phyloP scores from a whole-genome alignment of 1,140 invertebrate species.

The Drosophila ficusphila region DNA sequence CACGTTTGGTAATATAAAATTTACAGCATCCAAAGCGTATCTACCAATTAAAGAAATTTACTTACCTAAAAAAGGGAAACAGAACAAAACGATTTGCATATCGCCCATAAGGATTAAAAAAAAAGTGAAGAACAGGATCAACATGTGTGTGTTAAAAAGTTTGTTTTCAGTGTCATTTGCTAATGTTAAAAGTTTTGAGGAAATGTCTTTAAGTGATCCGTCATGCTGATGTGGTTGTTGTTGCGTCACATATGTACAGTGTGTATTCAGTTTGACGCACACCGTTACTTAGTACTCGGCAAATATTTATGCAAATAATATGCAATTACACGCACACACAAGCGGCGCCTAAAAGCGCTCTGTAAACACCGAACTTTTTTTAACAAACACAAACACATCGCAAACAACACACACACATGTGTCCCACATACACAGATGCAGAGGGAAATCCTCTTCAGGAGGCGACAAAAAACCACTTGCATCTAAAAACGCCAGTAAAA shows the following conservation, averaged over 20 bases:
- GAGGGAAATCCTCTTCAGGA: slow-evolving; percentile 29
- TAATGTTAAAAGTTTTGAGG: slow-evolving; percentile 57
- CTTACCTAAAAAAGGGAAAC: too few species aligned
- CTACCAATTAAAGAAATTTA: too few species aligned
- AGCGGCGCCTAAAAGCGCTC: slow-evolving; percentile 64
- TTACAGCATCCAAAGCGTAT: too few species aligned
- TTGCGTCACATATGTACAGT: slow-evolving; percentile 4
- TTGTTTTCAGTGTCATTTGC: slow-evolving; percentile 14
- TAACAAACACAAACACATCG: slow-evolving; percentile 43
- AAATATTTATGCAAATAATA: slow-evolving; percentile 82
- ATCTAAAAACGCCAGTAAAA: slow-evolving; percentile 40
- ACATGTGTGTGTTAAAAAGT: slow-evolving; percentile 28
- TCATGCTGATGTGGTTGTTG: slow-evolving; percentile 5
- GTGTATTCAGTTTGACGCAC: slow-evolving; percentile 9
- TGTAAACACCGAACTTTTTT: slow-evolving; percentile 69
- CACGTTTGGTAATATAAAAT: too few species aligned
- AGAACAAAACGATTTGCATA: too few species aligned
- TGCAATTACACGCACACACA: slow-evolving; percentile 64
- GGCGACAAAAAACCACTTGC: slow-evolving; percentile 40
- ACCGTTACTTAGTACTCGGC: slow-evolving; percentile 54
- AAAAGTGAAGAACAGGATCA: not conserved
- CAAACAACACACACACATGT: slow-evolving; percentile 19
- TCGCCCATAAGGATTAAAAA: too few species aligned
- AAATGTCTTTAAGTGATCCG: slow-evolving; percentile 37
- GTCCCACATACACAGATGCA: slow-evolving; percentile 29